Conservation (phyloP, 2,797 vertebrate genomes). For the Peromyscus eremicus region DNA sequence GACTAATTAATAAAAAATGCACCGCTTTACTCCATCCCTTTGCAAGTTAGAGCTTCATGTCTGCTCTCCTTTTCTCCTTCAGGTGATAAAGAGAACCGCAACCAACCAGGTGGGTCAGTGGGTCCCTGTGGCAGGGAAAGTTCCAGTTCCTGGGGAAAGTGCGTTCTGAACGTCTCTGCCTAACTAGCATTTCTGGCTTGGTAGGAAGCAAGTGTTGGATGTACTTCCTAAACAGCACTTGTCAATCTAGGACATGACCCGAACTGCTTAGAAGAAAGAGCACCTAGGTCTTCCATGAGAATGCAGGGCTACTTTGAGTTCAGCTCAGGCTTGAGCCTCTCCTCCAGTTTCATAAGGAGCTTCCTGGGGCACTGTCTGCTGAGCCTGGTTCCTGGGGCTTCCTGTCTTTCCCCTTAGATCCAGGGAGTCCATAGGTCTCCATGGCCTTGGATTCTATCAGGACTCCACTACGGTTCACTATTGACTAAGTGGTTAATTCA, state of each 20-base stretch:
- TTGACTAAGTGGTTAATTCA: neutral
- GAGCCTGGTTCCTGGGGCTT: neutral
- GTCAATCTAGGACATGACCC: neutral
- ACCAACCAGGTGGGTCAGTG: slow-evolving; percentile 41
- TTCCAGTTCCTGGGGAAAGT: neutral
- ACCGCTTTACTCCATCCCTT: neutral
- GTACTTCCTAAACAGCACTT: neutral
- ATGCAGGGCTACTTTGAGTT: neutral
- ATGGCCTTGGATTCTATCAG: neutral
- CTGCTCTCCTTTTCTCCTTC: slow-evolving; percentile 35
- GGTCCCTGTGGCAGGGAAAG: neutral
- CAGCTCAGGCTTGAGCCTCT: neutral
- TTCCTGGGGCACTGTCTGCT: neutral
- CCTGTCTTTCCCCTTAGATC: neutral
- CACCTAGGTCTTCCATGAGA: neutral
- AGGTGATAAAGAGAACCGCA: slow-evolving; percentile 57
- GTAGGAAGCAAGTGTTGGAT: neutral
- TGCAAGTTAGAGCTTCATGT: neutral
- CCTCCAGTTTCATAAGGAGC: neutral
- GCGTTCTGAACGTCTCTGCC: neutral
- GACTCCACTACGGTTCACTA: neutral
- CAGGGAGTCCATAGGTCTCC: neutral
- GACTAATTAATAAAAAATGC: neutral
- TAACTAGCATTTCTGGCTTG: neutral
- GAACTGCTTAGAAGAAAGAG: neutral